Percentiles rank a stretch among this genome's conserved stretches.
These are phyloP conservation scores for Phoenoteleia sp. DNA, from an alignment of 2,888 invertebrate genomes.

Conservation along the genomic window DNA sequence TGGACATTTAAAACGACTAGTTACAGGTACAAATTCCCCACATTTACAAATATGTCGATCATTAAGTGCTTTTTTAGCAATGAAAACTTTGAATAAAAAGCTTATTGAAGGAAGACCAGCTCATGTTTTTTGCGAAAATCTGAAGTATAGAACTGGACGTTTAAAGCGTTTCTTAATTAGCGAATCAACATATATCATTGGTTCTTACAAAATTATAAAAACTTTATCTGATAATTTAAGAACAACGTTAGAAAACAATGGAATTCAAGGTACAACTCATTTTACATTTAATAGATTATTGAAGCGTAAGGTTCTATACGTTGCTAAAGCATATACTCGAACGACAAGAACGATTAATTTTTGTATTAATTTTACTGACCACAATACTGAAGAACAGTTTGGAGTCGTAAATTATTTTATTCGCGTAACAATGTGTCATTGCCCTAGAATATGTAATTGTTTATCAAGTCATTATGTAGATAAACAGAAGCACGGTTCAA, in stretches of 20 bases:
- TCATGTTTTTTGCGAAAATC: not conserved
- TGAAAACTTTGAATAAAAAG: constrained; percentile 30
- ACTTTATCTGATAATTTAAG: not conserved
- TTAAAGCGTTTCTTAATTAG: constrained; percentile 15
- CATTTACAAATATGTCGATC: constrained; percentile 39
- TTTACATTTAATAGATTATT: constrained; percentile 6
- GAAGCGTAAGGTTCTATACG: not conserved
- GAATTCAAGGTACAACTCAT: not conserved
- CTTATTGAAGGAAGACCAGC: constrained; percentile 7
- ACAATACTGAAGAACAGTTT: constrained; percentile 1
- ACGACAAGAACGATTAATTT: not conserved
- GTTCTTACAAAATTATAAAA: not conserved
- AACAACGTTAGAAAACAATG: not conserved
- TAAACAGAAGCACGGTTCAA: constrained; percentile 2
- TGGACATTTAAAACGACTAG: constrained; percentile 41
- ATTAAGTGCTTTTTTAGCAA: constrained; percentile 26
- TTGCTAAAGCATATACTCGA: not conserved
- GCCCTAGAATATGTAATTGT: constrained; percentile 37
- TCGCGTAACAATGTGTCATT: not conserved
- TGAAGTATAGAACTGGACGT: constrained; percentile 34
- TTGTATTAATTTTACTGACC: too few species aligned
- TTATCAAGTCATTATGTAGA: constrained; percentile 10
- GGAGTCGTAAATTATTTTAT: constrained; percentile 15
- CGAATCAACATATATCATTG: constrained; percentile 10
- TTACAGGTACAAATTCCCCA: constrained; percentile 30